Evolutionary conservation across 35 echinoderm and acorn worm species (phyloP), one percentile per base, ranked within the genome.

Genomic region (Anneissia japonica): DNA sequence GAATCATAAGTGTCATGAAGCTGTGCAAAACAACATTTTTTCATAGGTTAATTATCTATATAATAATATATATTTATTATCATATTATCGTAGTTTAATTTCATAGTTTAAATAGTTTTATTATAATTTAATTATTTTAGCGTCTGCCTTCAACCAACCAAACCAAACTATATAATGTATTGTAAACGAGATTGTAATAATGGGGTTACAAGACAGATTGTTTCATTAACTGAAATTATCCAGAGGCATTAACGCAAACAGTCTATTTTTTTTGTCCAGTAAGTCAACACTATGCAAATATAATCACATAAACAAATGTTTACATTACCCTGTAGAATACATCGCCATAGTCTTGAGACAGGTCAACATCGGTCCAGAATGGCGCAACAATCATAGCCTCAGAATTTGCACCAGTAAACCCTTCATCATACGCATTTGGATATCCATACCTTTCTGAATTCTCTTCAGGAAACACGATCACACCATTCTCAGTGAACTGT

Each of bases 291-390:
- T 64, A 2, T 64, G 19, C 21, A 64, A 64, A 64, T 64, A 16
- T 64, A 64, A 64, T 23, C 2, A 12, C 51, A 64, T 45, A 45
- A 16, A 4, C 4, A 7, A 16, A 45, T 16, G 40, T 7, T 9
- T 64, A 6, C 51, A 12, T 31, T 88, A 97, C 94, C 90, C 93
- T 87, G 56, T 87, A 97, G 37, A 75, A 97, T 0, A 97, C 94
- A 46, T 97, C 87, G 83, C 94, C 94, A 23, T 35, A 34, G 17
- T 36, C 76, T 26, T 83, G 17, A 30, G 77, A 87, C 26, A 97
- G 43, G 39, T 97, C 94, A 30, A 86, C 85, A 81, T 92, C 90
- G n/a, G 72, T 81, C 90, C 90, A 92, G 41, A 92, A 92, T 76
- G 84, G 77, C 31, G 90, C 85, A 1, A 86, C 76, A n/a, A 83